These are phyloP conservation scores for Pimpla rufipes DNA, from an alignment of 2,888 invertebrate species.

Conservation along the genomic window DNA sequence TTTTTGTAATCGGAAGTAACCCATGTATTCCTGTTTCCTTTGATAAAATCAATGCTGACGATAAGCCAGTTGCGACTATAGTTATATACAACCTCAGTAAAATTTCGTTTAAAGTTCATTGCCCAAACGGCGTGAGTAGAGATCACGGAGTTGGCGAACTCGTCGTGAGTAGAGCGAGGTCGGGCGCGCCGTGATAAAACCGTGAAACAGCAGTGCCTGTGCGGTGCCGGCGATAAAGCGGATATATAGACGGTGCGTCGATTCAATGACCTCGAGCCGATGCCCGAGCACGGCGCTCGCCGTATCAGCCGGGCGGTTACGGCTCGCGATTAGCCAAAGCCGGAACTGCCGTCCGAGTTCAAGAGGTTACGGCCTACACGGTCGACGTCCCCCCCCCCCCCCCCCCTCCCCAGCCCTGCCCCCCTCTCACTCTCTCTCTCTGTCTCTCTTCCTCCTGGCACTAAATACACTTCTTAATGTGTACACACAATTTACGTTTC, in stretches of 20 bases:
- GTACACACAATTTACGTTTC: too few relatives aligned
- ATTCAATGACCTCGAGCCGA: slow-evolving; percentile 72
- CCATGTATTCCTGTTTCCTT: too few relatives aligned
- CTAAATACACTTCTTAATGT: too few relatives aligned
- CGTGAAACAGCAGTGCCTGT: background rate
- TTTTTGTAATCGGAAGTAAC: too few relatives aligned
- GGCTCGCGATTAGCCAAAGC: slow-evolving; percentile 75
- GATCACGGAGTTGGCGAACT: slow-evolving; percentile 38
- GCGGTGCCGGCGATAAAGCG: slow-evolving; percentile 2
- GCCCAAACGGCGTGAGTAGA: slow-evolving; percentile 4
- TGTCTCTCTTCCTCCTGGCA: too few relatives aligned
- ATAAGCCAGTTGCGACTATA: too few relatives aligned
- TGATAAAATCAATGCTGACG: too few relatives aligned
- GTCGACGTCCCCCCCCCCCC: slow-evolving; percentile 43
- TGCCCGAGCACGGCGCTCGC: slow-evolving; percentile 36
- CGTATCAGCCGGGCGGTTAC: slow-evolving; percentile 68
- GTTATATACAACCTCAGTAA: background rate
- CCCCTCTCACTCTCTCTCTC: slow-evolving; percentile 5
- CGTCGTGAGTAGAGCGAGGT: slow-evolving; percentile 52
- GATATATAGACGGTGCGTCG: slow-evolving; percentile 59
- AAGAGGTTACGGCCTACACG: slow-evolving; percentile 74
- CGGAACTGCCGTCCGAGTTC: slow-evolving; percentile 75
- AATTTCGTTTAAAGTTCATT: slow-evolving; percentile 26
- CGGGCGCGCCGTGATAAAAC: slow-evolving; percentile 22
- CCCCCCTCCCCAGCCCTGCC: slow-evolving; percentile 49